A percentile compares a stretch with the other conserved stretches of the same genome.
These are phyloP conservation scores for Andrena haemorrhoa DNA, from an alignment of 2,888 invertebrate genomes.

Conservation along the genomic window DNA sequence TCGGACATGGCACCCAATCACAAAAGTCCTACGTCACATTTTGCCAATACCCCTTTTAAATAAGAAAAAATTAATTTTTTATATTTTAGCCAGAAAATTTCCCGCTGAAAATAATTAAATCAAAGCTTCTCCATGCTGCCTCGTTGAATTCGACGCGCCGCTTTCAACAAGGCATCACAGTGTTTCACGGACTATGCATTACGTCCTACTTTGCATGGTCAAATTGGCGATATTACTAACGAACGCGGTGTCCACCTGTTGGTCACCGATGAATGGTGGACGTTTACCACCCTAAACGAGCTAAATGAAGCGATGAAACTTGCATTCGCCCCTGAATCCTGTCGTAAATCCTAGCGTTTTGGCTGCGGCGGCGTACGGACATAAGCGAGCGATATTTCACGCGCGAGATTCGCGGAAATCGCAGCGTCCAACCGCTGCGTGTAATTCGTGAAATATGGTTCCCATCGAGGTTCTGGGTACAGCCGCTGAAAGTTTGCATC, in stretches of 20 bases:
- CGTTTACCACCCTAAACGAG: slow-evolving; percentile 14
- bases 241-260: slow-evolving; percentile 61
- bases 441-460: not conserved
- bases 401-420: not conserved
- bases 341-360: not conserved
- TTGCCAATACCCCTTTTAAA: too few relatives aligned
- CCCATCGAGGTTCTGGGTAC: not conserved
- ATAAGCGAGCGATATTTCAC: not conserved
- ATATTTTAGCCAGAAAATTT: too few relatives aligned
- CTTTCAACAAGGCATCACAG: too few relatives aligned
- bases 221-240: slow-evolving; percentile 35
- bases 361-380: not conserved
- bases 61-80: too few relatives aligned
- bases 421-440: not conserved
- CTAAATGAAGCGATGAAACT: slow-evolving; percentile 38
- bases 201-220: slow-evolving; percentile 14
- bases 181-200: not conserved
- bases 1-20: too few relatives aligned
- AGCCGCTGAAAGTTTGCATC: not conserved
- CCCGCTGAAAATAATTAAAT: too few relatives aligned
- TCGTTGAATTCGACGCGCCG: not conserved
- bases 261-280: slow-evolving; percentile 37
- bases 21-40: too few relatives aligned
- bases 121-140: not conserved
- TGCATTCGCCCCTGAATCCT: slow-evolving; percentile 4